Evolutionary conservation across 1,140 invertebrate species (phyloP).

Genomic region (Plectrocnemia conspersa): DNA sequence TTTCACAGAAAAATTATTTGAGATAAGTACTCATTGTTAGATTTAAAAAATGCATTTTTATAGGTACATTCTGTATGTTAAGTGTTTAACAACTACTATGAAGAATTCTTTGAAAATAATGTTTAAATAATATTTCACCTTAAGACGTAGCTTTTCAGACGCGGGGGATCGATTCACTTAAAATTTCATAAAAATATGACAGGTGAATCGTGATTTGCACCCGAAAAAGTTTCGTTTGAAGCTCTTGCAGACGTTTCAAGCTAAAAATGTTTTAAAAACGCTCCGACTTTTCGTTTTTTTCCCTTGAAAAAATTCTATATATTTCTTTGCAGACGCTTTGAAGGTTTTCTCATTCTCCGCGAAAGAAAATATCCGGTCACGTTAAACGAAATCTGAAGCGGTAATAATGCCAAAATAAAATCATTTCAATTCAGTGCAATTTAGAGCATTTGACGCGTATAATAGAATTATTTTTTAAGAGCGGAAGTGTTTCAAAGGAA

Average conservation of each 20-base stretch:
- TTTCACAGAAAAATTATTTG: too few relatives aligned
- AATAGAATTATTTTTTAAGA: neutral
- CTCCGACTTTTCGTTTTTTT: neutral
- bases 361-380: constrained; percentile 2
- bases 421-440: neutral
- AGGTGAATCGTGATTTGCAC: constrained; percentile 8
- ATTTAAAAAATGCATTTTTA: too few relatives aligned
- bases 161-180: neutral
- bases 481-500: neutral
- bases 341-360: neutral
- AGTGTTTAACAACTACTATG: too few relatives aligned
- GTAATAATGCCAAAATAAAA: neutral
- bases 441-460: neutral
- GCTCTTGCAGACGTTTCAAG: neutral
- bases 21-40: too few relatives aligned
- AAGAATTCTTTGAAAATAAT: too few relatives aligned
- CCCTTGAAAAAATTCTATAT: constrained; percentile 7
- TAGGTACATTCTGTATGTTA: too few relatives aligned
- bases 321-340: constrained; percentile 5
- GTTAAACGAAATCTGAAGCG: neutral
- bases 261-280: neutral
- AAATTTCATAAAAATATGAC: constrained; percentile 1
- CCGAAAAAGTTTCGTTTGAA: constrained; percentile 6
- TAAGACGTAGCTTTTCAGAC: neutral
- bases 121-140: too few relatives aligned